Evolutionary conservation across 2,797 vertebrate genomes (phyloP).

Genomic region (Girardinus metallicus): DNA sequence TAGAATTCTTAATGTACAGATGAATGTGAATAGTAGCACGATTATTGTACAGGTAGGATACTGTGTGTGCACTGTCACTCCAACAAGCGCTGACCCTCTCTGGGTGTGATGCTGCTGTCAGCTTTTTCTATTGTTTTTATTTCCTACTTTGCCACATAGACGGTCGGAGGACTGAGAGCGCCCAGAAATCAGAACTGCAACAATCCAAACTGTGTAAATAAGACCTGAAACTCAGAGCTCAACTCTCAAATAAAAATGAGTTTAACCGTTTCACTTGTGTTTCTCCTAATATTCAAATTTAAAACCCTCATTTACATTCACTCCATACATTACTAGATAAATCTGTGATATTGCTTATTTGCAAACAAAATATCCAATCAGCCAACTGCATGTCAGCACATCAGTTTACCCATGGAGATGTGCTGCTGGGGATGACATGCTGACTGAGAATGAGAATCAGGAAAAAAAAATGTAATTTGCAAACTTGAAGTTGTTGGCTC

Average conservation of each 20-base stretch:
- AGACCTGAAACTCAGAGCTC: constrained; percentile 52
- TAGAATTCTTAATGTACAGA: constrained; percentile 76
- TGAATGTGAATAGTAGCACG: constrained; percentile 79
- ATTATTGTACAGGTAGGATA: constrained; percentile 78
- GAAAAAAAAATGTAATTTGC: background rate
- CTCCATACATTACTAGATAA: background rate
- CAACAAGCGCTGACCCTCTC: constrained; percentile 44
- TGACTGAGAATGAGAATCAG: background rate
- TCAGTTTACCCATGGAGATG: background rate
- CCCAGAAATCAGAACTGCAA: constrained; percentile 35
- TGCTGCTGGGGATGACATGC: background rate
- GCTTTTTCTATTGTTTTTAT: constrained; percentile 58
- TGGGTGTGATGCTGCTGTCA: constrained; percentile 42
- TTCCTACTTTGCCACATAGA: constrained; percentile 50
- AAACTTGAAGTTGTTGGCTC: background rate
- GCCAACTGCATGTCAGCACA: background rate
- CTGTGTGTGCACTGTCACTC: constrained; percentile 66
- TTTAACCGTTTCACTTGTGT: constrained; percentile 60
- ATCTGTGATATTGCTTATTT: background rate
- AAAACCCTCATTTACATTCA: background rate
- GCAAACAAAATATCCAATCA: background rate
- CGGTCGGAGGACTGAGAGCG: constrained; percentile 52
- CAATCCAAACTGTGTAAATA: constrained; percentile 63
- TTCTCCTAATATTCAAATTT: background rate
- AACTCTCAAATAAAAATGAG: constrained; percentile 72